Conservation (phyloP, 2,888 invertebrate genomes). For the Pammene fasciana region DNA sequence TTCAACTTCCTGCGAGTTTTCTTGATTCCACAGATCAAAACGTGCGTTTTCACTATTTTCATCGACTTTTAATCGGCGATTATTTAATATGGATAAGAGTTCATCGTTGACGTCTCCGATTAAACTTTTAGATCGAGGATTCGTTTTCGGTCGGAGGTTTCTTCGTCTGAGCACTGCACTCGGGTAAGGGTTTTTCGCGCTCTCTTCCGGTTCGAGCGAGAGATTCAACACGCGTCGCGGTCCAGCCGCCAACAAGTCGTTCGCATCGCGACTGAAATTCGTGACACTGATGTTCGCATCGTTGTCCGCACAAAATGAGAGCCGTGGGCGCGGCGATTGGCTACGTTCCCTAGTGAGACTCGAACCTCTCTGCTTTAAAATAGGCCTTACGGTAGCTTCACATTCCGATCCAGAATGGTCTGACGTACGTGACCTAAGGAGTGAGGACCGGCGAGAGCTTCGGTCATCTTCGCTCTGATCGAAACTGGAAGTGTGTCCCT, state of each 20-base stretch:
- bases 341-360: constrained; percentile 84
- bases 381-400: constrained; percentile 84
- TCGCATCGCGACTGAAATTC: constrained; percentile 76
- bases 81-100: constrained; percentile 74
- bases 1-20: constrained; percentile 52
- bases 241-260: constrained; percentile 78
- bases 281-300: constrained; percentile 74
- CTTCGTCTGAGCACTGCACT: constrained; percentile 77
- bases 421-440: constrained; percentile 80
- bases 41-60: constrained; percentile 71
- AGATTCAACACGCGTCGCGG: constrained; percentile 74
- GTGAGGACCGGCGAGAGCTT: constrained; percentile 83
- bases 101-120: constrained; percentile 79
- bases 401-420: constrained; percentile 83
- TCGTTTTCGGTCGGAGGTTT: constrained; percentile 73
- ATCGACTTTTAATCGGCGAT: constrained; percentile 76
- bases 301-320: constrained; percentile 85
- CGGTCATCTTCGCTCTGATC: constrained; percentile 82
- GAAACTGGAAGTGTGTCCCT: constrained; percentile 81
- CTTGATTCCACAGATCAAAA: constrained; percentile 59
- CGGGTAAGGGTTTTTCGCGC: constrained; percentile 55
- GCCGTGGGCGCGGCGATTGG: constrained; percentile 85
- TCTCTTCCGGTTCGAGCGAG: constrained; percentile 68
- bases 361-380: constrained; percentile 85
- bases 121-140: constrained; percentile 76